Base-by-base conservation (phyloP, 2,888 invertebrate genomes). In the Coelogynopora nodosa region DNA sequence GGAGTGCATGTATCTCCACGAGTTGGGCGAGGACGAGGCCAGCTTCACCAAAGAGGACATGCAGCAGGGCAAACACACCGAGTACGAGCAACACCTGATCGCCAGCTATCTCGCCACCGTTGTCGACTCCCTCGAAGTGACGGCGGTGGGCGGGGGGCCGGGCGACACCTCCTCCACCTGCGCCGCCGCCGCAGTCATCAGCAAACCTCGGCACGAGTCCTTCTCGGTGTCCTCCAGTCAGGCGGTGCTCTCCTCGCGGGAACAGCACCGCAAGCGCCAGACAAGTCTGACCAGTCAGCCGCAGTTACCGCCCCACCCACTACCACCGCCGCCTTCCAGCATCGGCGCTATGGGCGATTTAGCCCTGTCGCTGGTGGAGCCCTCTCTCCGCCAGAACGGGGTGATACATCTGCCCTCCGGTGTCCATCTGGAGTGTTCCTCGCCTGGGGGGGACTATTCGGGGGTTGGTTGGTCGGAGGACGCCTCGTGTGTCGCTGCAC, bases 1-100 rank as follows among this genome's bases (percentile, higher is more conserved):
- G 93, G 98, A 99, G 93, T 99, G 99, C 94, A 99, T 99, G 98
- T 99, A 99, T 93, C 94, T 99, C 91, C 99, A 99, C 93, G 98
- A 99, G 92, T 94, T 97, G 93, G 99, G 97, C 86, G 96, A 97
- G 92, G 94, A 95, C 89, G 96, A 96, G 90, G 96, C 96, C 89
- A 96, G 96, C 91, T 97, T 97, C 92, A 97, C 97, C 31, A 97
- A 97, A 93, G 97, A 97, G 92, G 97, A 99, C 93, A 99, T 99
- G 98, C 98, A 99, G 93, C 96, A 96, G 91, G 97, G 97, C 30
- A 96, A 97, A 93, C 98, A 98, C 93, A 96, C 97, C 91, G 97
- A 97, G 92, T 98, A 97, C 93, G 98, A 98, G 93, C 95, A 95
- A 91, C 95, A 96, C 92, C 93, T 97, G 89, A 95, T 96, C 92